These are phyloP conservation scores for Leptinotarsa texana DNA, from an alignment of 1,140 invertebrate species.

Conservation along the genomic window DNA sequence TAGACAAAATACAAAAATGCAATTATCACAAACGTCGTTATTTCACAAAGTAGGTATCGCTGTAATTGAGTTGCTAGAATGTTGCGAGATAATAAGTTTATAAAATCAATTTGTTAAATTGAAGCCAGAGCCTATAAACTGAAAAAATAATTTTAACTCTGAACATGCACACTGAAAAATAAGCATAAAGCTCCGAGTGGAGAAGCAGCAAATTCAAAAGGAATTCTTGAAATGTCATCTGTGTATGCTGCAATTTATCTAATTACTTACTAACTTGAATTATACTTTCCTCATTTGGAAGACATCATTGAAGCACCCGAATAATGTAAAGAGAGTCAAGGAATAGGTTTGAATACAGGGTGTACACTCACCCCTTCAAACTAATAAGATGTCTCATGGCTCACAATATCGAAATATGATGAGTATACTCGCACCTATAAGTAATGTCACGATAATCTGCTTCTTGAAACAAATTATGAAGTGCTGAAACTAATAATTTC, in stretches of 20 bases:
- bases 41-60: constrained; percentile 3
- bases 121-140: background rate
- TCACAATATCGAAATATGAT: no score
- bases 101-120: background rate
- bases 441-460: no score
- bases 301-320: no score
- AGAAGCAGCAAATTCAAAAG: background rate
- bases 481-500: no score
- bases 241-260: background rate
- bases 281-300: no score
- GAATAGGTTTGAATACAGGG: no score
- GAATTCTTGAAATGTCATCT: background rate
- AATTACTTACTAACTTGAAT: background rate
- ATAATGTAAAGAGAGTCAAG: no score
- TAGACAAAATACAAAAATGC: constrained; percentile 17
- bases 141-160: background rate
- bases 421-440: no score
- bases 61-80: constrained; percentile 55
- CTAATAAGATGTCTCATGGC: background rate
- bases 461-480: no score
- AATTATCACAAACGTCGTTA: constrained; percentile 22
- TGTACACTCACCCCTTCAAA: background rate
- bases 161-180: background rate
- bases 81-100: constrained; percentile 51
- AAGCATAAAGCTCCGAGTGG: background rate